A percentile compares a stretch with the other conserved stretches of the same genome.
Evolutionary conservation across 2,888 invertebrate species (phyloP).

Genomic region (Parnassius orleans): DNA sequence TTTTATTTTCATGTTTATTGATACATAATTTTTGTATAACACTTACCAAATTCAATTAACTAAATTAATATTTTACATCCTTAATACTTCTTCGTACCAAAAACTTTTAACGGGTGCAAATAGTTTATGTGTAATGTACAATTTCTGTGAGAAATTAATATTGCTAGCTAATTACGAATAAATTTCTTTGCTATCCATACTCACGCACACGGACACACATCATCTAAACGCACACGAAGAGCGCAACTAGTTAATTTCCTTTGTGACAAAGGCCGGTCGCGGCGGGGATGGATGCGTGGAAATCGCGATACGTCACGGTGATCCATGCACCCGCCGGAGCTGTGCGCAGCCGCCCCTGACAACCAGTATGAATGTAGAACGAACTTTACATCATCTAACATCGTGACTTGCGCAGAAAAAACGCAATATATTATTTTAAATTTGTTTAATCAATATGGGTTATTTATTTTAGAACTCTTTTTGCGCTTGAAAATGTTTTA

Average conservation of each 20-base stretch:
- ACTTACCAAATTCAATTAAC: no score
- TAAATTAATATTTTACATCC: no score
- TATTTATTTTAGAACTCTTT: no score
- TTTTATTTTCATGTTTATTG: no score
- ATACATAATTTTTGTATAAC: no score
- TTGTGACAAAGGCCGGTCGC: slow-evolving; percentile 77
- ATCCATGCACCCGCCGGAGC: slow-evolving; percentile 59
- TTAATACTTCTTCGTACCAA: no score
- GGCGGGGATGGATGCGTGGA: slow-evolving; percentile 78
- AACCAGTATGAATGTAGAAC: slow-evolving; percentile 26
- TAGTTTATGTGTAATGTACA: no score
- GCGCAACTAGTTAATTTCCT: slow-evolving; percentile 80
- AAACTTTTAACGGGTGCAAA: no score
- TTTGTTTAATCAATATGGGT: no score
- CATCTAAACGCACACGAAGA: slow-evolving; percentile 44
- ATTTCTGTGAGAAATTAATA: no score
- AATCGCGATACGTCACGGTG: slow-evolving; percentile 79
- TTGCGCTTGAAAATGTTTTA: no score
- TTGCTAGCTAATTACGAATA: neutral
- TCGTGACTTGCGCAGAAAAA: neutral
- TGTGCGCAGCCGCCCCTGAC: slow-evolving; percentile 38
- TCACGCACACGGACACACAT: slow-evolving; percentile 48
- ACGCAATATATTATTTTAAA: neutral
- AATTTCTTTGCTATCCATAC: slow-evolving; percentile 46
- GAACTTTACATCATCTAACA: slow-evolving; percentile 16